Percentiles rank a stretch among this genome's conserved stretches.
These are phyloP conservation scores for Actinernus sp. DNA, from an alignment of 92 coral and sea anemone genomes.

Conservation along the genomic window DNA sequence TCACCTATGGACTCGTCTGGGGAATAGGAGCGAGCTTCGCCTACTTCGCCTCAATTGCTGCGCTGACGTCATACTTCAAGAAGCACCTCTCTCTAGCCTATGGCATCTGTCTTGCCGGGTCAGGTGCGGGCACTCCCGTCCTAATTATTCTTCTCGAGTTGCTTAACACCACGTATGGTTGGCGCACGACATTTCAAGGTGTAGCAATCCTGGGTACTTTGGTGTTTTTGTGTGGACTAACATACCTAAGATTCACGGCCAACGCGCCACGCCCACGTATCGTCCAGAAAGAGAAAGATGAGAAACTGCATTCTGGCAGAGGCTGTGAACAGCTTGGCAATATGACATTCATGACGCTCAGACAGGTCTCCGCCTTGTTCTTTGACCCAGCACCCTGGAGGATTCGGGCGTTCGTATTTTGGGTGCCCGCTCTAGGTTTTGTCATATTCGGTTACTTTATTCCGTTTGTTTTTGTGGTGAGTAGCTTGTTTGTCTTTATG, in stretches of 20 bases:
- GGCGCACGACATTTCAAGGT: slow-evolving; percentile 45
- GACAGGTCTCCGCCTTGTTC: slow-evolving; percentile 6
- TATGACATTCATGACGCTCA: background rate
- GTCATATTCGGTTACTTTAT: slow-evolving; percentile 78
- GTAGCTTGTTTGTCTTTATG: slow-evolving; percentile 8
- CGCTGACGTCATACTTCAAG: slow-evolving; percentile 52
- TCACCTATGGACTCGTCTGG: slow-evolving; percentile 75
- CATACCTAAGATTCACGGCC: too few relatives aligned
- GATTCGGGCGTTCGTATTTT: slow-evolving; percentile 68
- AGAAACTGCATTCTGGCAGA: background rate
- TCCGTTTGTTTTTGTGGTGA: slow-evolving; percentile 79
- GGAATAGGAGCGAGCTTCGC: slow-evolving; percentile 75
- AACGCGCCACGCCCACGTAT: background rate
- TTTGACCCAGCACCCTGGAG: slow-evolving; percentile 63
- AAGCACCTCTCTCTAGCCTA: slow-evolving; percentile 62
- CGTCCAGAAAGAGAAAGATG: background rate
- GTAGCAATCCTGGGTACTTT: slow-evolving; percentile 11
- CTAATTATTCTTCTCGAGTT: slow-evolving; percentile 36
- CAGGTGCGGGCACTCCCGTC: slow-evolving; percentile 55
- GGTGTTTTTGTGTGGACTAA: slow-evolving; percentile 42
- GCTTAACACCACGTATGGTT: slow-evolving; percentile 37
- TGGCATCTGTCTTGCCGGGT: slow-evolving; percentile 57
- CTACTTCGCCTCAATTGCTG: slow-evolving; percentile 3
- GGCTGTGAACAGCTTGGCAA: background rate
- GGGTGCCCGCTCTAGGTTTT: slow-evolving; percentile 72